These are phyloP conservation scores for Argya squamiceps DNA, from an alignment of 2,797 vertebrate genomes.

Conservation along the genomic window DNA sequence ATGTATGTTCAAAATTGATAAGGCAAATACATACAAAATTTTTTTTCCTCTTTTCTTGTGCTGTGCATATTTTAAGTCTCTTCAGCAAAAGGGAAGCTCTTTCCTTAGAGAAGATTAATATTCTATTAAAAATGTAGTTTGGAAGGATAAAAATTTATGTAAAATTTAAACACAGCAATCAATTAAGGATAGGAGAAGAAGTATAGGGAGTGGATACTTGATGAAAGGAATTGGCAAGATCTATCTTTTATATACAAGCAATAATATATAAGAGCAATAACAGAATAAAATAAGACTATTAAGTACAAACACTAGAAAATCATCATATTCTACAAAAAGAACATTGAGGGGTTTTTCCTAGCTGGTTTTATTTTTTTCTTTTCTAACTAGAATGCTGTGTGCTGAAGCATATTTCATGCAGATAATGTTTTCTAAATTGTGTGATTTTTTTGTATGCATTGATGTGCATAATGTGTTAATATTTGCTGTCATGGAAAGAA, in stretches of 20 bases:
- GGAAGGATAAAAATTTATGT: not conserved
- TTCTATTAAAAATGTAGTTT: not conserved
- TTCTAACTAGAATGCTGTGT: not conserved
- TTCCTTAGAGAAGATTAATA: not conserved
- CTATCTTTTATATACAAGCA: not conserved
- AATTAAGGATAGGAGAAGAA: not conserved
- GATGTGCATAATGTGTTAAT: not conserved
- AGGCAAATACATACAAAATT: not conserved
- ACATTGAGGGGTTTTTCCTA: accelerated
- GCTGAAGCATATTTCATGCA: not conserved
- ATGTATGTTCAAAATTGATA: not conserved
- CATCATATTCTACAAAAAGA: not conserved
- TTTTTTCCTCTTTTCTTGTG: not conserved
- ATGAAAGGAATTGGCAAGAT: not conserved
- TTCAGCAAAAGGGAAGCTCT: not conserved
- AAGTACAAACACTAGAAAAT: not conserved
- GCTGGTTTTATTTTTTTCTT: accelerated
- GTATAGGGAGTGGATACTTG: not conserved
- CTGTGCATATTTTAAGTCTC: not conserved
- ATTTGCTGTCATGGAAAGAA: not conserved
- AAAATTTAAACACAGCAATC: not conserved
- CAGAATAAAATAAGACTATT: not conserved
- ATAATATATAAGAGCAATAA: not conserved
- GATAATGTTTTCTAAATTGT: not conserved
- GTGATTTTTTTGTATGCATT: not conserved